Evolutionary conservation across 2,113 vertebrate species (phyloP).

Genomic region (Odocoileus virginianus): DNA sequence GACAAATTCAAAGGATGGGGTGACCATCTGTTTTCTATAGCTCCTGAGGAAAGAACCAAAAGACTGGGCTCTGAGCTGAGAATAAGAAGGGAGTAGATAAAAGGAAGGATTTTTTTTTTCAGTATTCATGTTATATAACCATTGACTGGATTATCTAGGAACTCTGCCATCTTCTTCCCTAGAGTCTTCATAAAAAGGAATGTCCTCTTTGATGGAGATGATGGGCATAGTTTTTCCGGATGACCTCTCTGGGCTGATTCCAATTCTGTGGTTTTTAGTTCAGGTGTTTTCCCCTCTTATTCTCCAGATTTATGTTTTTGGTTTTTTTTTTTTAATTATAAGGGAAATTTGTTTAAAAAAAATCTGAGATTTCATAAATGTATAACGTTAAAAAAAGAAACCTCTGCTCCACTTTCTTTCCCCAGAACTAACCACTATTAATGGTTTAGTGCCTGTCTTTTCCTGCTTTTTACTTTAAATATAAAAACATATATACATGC

Average conservation of each 20-base stretch:
- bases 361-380: not conserved
- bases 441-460: not conserved
- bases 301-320: not conserved
- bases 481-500: not conserved
- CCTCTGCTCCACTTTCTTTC: not conserved
- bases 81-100: not conserved
- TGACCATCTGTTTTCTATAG: conserved; percentile 53
- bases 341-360: not conserved
- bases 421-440: not conserved
- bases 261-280: not conserved
- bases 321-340: not conserved
- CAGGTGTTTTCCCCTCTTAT: not conserved
- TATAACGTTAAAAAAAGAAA: not conserved
- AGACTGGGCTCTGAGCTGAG: not conserved
- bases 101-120: not conserved
- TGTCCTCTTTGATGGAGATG: not conserved
- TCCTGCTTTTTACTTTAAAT: not conserved
- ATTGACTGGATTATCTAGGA: not conserved
- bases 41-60: conserved; percentile 42
- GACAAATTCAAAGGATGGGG: conserved; percentile 16
- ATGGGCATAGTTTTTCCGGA: not conserved
- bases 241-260: not conserved
- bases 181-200: not conserved
- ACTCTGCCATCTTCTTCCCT: not conserved
- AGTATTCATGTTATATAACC: not conserved